A percentile compares a stretch with the other conserved stretches of the same genome.
Evolutionary conservation across 2,888 invertebrate genomes (phyloP).

Genomic region (Zaprionus lineosus): DNA sequence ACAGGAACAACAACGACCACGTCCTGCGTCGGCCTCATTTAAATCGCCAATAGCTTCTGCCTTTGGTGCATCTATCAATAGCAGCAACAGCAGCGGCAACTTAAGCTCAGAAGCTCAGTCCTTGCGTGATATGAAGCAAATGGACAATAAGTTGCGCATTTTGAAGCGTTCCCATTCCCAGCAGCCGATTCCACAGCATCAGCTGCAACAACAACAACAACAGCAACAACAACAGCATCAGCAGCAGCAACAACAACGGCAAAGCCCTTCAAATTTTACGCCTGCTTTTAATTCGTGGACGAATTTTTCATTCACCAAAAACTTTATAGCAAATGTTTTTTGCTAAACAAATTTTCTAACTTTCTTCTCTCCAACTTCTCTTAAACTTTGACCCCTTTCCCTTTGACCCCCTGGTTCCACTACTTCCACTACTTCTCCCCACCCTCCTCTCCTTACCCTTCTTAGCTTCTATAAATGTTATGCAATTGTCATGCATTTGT

Average conservation of each 20-base stretch:
- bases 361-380: slow-evolving; percentile 2
- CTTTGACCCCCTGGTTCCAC: too few species aligned
- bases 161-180: slow-evolving; percentile 71
- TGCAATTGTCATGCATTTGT: slow-evolving; percentile 30
- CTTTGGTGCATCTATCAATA: slow-evolving; percentile 27
- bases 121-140: slow-evolving; percentile 68
- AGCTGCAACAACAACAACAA: slow-evolving; percentile 39
- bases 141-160: slow-evolving; percentile 76
- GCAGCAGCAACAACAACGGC: slow-evolving; percentile 43
- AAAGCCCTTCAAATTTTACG: slow-evolving; percentile 71
- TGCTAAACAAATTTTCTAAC: slow-evolving; percentile 65
- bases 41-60: slow-evolving; percentile 36
- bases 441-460: background rate
- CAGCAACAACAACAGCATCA: slow-evolving; percentile 25
- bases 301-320: slow-evolving; percentile 83
- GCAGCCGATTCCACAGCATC: slow-evolving; percentile 46
- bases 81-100: slow-evolving; percentile 30
- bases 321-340: slow-evolving; percentile 82
- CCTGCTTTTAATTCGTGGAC: slow-evolving; percentile 83
- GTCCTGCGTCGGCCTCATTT: slow-evolving; percentile 68
- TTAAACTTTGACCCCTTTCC: too few species aligned
- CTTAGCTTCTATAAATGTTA: slow-evolving; percentile 5
- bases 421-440: too few species aligned
- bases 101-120: slow-evolving; percentile 39
- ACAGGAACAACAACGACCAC: slow-evolving; percentile 49